Evolutionary conservation across 2,113 vertebrate species (phyloP).

Genomic region (Rynchops niger): DNA sequence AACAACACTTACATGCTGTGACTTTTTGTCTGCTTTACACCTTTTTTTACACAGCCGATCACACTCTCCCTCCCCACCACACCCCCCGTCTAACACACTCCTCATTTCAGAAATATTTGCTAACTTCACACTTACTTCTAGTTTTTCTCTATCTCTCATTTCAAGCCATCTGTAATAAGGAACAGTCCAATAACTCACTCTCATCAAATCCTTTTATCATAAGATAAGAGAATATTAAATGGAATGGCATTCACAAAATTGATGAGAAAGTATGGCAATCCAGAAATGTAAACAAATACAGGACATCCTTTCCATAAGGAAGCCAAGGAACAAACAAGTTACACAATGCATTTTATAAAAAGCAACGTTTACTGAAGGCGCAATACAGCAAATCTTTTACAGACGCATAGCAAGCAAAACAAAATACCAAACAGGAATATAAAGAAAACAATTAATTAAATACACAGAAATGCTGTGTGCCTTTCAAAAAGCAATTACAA

Average conservation of each 20-base stretch:
- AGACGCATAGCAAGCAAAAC: neutral
- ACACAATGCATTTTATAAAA: neutral
- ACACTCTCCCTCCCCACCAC: neutral
- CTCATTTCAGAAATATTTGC: neutral
- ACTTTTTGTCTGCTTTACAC: neutral
- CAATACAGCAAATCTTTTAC: neutral
- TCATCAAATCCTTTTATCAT: neutral
- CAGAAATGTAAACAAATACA: neutral
- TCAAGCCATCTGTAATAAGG: neutral
- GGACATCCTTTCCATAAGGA: conserved; percentile 32
- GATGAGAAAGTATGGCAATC: neutral
- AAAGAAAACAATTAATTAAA: neutral
- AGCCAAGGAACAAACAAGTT: conserved; percentile 34
- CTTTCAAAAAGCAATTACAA: neutral
- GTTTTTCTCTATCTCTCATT: neutral
- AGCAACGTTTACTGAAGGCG: neutral
- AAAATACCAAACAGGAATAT: neutral
- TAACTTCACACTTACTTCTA: neutral
- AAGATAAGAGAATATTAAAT: neutral
- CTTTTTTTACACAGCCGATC: rapidly evolving
- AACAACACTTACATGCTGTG: rapidly evolving
- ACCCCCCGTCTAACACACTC: neutral
- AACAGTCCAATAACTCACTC: neutral
- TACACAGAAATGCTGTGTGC: neutral
- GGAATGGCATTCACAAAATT: neutral